Base-by-base conservation (phyloP, 2,888 invertebrate genomes). In the Agonopterix subpropinquella region DNA sequence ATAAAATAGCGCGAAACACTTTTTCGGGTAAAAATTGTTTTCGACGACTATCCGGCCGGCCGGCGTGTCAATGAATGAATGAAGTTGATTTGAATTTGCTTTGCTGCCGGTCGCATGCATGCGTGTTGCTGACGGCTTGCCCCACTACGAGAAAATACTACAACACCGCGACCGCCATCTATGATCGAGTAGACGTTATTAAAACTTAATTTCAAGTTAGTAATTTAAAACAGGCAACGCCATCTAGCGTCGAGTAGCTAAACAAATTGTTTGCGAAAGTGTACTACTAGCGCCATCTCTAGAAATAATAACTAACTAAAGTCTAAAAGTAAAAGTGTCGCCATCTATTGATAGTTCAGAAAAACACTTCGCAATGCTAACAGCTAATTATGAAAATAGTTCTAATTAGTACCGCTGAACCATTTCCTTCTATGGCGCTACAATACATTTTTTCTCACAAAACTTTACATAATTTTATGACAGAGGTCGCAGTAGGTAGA, bases 31-130 rank as follows among this genome's bases (percentile, higher is more conserved):
- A 71, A 71, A 44, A 13, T 28, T 37, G 18, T 36, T 9, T 44
- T 18, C 39, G 18, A 36, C 70, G 63, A 71, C 76, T 69, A 55
- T 59, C 71, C 73, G 61, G 65, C 72, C 62, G 64, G 72, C 73
- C 74, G 73, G 73, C 75, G 64, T 70, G 69, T 71, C 70, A 68
- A 71, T 77, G 77, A 79, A 78, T 80, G 78, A 75, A 81, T 76
- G 73, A 65, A 72, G 65, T 64, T 62, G 70, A 65, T 65, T 74
- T 69, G 66, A 57, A 58, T 54, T 39, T 53, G 56, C 58, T 54
- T 59, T 57, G 58, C 52, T 39, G n/a, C 63, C 36, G 9, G 37
- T 15, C 45, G 4, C 9, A 13, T 13, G 2, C 39, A 4, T 39
- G 39, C n/a, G 39, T 7, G 28, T 28, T 28, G 28, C 28, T 28